Percentiles rank a stretch among this genome's conserved stretches.
Evolutionary conservation across 2,888 invertebrate species (phyloP).

Genomic region (Dermolepida albohirtum): DNA sequence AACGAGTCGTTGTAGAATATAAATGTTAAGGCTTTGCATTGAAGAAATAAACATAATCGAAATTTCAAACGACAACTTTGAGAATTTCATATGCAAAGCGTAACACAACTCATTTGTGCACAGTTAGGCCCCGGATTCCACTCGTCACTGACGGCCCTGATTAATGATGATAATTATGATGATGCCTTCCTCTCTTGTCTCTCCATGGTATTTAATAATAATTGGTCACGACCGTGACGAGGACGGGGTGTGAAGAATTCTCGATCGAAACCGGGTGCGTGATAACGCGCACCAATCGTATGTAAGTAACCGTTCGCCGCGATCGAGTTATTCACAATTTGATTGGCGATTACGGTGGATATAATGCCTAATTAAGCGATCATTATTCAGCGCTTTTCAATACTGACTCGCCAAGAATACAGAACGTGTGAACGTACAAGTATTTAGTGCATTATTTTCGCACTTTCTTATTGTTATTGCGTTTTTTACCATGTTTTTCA

Average conservation of each 20-base stretch:
- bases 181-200: background rate
- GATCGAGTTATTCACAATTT: slow-evolving; percentile 29
- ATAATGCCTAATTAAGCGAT: slow-evolving; percentile 35
- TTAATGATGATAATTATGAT: too few relatives aligned
- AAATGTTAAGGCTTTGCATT: too few relatives aligned
- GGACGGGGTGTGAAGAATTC: slow-evolving; percentile 34
- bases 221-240: slow-evolving; percentile 45
- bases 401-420: slow-evolving; percentile 3
- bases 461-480: background rate
- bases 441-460: background rate
- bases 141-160: slow-evolving; percentile 13
- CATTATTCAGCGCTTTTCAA: slow-evolving; percentile 34
- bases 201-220: slow-evolving; percentile 37
- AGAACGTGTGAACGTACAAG: slow-evolving; percentile 2
- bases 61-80: too few relatives aligned
- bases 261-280: slow-evolving; percentile 23
- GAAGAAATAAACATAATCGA: too few relatives aligned
- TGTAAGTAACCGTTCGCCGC: slow-evolving; percentile 10
- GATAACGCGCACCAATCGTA: slow-evolving; percentile 25
- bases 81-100: too few relatives aligned
- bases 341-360: slow-evolving; percentile 32
- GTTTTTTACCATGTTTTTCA: too few relatives aligned
- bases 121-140: background rate
- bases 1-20: too few relatives aligned
- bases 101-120: too few relatives aligned